Evolutionary conservation across 2,888 invertebrate species (phyloP).

Genomic region (Trichogramma dendrolimi): DNA sequence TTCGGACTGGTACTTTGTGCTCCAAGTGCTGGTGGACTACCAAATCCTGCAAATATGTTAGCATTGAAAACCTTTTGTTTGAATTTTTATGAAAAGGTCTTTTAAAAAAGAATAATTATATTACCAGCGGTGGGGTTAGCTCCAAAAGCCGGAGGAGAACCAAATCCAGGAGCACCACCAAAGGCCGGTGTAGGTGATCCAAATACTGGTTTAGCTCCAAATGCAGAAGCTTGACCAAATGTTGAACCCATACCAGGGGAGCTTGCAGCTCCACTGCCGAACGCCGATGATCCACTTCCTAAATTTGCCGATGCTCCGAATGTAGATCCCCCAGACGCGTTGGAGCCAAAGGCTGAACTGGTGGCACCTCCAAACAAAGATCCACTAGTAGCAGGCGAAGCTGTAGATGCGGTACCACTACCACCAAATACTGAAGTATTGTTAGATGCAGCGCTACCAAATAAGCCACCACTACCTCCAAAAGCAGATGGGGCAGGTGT

Average conservation of each 20-base stretch:
- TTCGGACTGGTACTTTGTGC: conserved; percentile 34
- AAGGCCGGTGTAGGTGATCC: conserved; percentile 31
- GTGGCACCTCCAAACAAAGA: conserved; percentile 11
- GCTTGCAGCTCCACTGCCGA: conserved; percentile 26
- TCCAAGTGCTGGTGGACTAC: conserved; percentile 39
- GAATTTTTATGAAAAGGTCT: background rate
- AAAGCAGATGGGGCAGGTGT: background rate
- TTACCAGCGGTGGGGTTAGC: conserved; percentile 34
- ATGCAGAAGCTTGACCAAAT: conserved; percentile 43
- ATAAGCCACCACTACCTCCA: background rate
- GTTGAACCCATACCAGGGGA: conserved; percentile 19
- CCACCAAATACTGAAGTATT: background rate
- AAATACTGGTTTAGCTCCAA: conserved; percentile 43
- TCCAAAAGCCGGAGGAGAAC: conserved; percentile 38
- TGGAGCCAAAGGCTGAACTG: conserved; percentile 18
- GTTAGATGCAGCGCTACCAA: background rate
- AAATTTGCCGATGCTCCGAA: conserved; percentile 20
- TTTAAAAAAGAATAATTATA: background rate
- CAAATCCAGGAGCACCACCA: conserved; percentile 34
- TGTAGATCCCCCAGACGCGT: conserved; percentile 21
- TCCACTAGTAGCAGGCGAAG: conserved; percentile 24
- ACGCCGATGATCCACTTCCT: conserved; percentile 22
- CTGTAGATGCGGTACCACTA: conserved; percentile 11
- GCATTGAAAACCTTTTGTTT: background rate
- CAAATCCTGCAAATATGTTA: conserved; percentile 37